A percentile compares a stretch with the other conserved stretches of the same genome.
phyloP scores from a whole-genome alignment of 2,888 invertebrate species.

The Caenorhabditis afra region DNA sequence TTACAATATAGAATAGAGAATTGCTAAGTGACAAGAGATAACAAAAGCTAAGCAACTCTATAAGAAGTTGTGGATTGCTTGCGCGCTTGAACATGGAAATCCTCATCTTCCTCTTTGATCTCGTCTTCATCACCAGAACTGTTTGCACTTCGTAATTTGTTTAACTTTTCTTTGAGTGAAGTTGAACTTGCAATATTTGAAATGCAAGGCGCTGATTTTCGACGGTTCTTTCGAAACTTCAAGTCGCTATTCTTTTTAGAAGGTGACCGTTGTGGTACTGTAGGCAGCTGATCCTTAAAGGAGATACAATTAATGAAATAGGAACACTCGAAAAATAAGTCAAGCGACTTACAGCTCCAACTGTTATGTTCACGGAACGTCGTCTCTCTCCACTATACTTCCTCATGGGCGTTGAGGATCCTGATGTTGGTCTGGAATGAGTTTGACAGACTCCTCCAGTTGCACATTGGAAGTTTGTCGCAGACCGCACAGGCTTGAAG shows the following conservation, averaged over 20 bases:
- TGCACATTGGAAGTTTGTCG: conserved; percentile 5
- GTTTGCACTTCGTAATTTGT: conserved; percentile 32
- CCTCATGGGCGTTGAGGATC: conserved; percentile 1
- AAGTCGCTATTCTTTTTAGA: conserved; percentile 9
- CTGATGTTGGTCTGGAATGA: conserved; percentile 7
- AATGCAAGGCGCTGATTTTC: conserved; percentile 36
- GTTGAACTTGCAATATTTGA: conserved; percentile 29
- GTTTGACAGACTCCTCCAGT: not conserved
- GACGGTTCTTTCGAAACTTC: conserved; percentile 34
- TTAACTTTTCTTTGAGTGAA: conserved; percentile 38
- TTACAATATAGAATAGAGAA: too few relatives aligned
- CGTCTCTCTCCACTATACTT: conserved; percentile 29
- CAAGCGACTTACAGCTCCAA: conserved; percentile 34
- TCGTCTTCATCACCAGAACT: conserved; percentile 38
- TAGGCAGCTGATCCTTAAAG: conserved; percentile 32
- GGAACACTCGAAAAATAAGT: too few relatives aligned
- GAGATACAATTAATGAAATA: not conserved
- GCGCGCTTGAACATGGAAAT: conserved; percentile 20
- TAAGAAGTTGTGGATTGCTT: conserved; percentile 31
- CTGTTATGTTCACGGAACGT: conserved; percentile 28
- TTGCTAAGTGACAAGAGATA: too few relatives aligned
- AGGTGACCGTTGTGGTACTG: not conserved
- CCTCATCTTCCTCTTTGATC: conserved; percentile 26
- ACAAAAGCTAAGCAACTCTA: conserved; percentile 14
- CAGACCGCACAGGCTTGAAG: conserved; percentile 32